These are phyloP conservation scores for Stegostoma tigrinum DNA, from an alignment of 2,113 vertebrate genomes.

Conservation along the genomic window DNA sequence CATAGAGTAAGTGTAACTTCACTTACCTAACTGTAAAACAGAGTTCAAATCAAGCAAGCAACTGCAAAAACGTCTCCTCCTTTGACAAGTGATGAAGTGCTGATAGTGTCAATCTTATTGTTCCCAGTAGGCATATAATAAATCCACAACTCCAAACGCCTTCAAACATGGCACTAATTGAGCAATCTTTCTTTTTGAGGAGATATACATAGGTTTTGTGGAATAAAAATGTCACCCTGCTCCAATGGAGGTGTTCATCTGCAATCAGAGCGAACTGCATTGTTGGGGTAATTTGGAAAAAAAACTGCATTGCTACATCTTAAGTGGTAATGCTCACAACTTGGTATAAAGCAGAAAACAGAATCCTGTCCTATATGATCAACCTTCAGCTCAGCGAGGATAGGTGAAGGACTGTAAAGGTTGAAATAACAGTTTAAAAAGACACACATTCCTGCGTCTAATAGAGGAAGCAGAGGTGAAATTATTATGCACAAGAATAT, in stretches of 20 bases:
- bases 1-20: neutral
- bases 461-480: neutral
- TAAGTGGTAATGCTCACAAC: neutral
- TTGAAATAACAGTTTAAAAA: neutral
- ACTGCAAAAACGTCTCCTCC: slow-evolving; percentile 20
- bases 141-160: slow-evolving; percentile 25
- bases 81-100: neutral
- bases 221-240: slow-evolving; percentile 3
- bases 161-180: slow-evolving; percentile 36
- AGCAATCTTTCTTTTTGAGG: slow-evolving; percentile 3
- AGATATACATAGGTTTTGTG: neutral
- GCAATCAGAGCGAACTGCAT: neutral
- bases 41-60: slow-evolving; percentile 15
- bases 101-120: slow-evolving; percentile 27
- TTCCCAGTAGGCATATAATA: slow-evolving; percentile 22
- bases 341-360: neutral
- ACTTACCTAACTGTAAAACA: slow-evolving; percentile 4
- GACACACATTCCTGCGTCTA: neutral
- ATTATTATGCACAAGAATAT: neutral
- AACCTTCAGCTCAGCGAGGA: neutral
- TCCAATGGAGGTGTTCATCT: neutral
- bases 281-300: slow-evolving; percentile 15
- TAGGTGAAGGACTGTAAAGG: slow-evolving; percentile 17
- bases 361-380: neutral
- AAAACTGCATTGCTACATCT: neutral